Evolutionary conservation across 2,797 vertebrate genomes (phyloP), one percentile per base, ranked within the genome.

Genomic region (Chelonia mydas): DNA sequence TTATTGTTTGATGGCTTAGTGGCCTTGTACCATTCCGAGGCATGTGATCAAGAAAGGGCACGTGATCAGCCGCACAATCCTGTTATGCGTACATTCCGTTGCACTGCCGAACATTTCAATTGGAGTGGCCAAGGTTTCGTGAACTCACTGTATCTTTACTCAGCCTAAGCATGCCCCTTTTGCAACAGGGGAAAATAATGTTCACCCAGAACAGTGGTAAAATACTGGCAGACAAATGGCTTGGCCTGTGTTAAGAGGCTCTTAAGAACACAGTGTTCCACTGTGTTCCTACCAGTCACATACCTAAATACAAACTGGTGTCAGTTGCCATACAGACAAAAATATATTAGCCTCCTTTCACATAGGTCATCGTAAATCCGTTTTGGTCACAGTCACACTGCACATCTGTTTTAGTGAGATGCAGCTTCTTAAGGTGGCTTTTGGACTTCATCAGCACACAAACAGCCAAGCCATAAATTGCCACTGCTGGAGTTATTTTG

Each of bases 241-340:
- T 98, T 97, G 97, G 98, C 98, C 97, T 79, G 4, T 97, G 97
- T 98, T 98, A 98, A 98, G 97, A 98, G 97, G 94, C 97, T 97
- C 98, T 98, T 94, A 96, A 98, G 98, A 98, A 98, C 98, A 97
- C 96, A 16, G 86, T 98, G 98, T 98, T 98, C 98, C 98, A 97
- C 97, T 93, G 87, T 98, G 98, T 98, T 98, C 98, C 96, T 94
- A 96, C 90, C 97, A 97, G 98, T 98, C 97, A 94, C 93, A 50
- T 96, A 98, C 98, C 98, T 98, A 98, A 98, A 98, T 98, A 98
- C 97, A 98, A 98, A 97, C 98, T 93, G 93, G 97, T 98, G 98
- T 98, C 98, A 99, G 98, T 98, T 99, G 98, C 98, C 97, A 84
- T 96, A 90, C 97, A 97, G 98, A 97, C 98, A 97, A 98, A 97